phyloP scores from a whole-genome alignment of 2,113 vertebrate species.

The Halichoeres trimaculatus region DNA sequence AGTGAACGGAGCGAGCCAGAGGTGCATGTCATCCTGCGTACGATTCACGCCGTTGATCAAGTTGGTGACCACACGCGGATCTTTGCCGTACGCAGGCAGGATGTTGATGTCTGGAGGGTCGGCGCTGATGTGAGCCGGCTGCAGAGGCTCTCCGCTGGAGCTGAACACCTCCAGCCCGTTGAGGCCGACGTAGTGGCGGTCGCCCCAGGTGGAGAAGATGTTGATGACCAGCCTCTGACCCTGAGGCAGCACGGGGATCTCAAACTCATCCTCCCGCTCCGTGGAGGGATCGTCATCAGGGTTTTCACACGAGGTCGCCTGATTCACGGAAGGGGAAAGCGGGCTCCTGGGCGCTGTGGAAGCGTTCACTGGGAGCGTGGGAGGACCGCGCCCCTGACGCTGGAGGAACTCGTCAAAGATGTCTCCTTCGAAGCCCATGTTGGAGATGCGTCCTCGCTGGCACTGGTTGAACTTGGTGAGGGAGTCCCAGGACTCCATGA shows the following conservation, averaged over 20 bases:
- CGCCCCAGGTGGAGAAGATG: slow-evolving; percentile 96
- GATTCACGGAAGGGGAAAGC: slow-evolving; percentile 38
- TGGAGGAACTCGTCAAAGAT: slow-evolving; percentile 95
- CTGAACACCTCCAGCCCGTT: slow-evolving; percentile 95
- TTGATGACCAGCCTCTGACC: slow-evolving; percentile 89
- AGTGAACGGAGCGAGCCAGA: slow-evolving; percentile 96
- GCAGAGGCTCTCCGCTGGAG: slow-evolving; percentile 89
- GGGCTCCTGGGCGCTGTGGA: slow-evolving; percentile 41
- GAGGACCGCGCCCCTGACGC: slow-evolving; percentile 80
- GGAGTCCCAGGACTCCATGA: slow-evolving; percentile 93
- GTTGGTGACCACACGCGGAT: slow-evolving; percentile 89
- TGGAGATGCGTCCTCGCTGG: slow-evolving; percentile 92
- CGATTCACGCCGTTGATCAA: slow-evolving; percentile 91
- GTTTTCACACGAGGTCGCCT: slow-evolving; percentile 62
- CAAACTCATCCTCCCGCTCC: slow-evolving; percentile 86
- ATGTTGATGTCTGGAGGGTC: slow-evolving; percentile 95
- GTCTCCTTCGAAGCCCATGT: slow-evolving; percentile 89
- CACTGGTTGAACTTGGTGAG: slow-evolving; percentile 91
- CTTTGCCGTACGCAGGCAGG: slow-evolving; percentile 90
- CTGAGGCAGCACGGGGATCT: slow-evolving; percentile 91
- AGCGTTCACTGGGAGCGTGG: slow-evolving; percentile 40
- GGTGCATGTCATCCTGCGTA: slow-evolving; percentile 98
- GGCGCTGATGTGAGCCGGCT: slow-evolving; percentile 83
- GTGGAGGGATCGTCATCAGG: slow-evolving; percentile 66
- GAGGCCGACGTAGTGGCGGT: slow-evolving; percentile 95